These are phyloP conservation scores for Hydractinia symbiolongicarpus DNA, from an alignment of 30 jellyfish, hydroid and myxozoan genomes.

Conservation along the genomic window DNA sequence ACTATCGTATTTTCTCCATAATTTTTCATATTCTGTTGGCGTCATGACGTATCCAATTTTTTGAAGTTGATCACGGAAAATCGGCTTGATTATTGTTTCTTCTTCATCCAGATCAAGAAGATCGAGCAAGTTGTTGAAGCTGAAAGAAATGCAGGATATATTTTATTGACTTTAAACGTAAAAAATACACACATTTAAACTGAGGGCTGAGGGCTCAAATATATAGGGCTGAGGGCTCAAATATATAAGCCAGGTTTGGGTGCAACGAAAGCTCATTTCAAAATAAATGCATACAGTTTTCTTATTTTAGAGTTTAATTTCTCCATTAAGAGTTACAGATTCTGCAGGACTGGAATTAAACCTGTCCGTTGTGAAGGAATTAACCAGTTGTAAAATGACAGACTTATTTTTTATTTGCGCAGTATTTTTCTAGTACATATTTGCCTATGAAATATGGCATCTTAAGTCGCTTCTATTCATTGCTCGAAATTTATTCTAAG, in stretches of 20 bases:
- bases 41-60: slow-evolving; percentile 48
- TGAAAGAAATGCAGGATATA: background rate
- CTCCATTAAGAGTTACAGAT: too few relatives aligned
- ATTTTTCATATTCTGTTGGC: slow-evolving; percentile 61
- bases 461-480: too few relatives aligned
- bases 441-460: too few relatives aligned
- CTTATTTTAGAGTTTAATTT: too few relatives aligned
- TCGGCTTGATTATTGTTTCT: slow-evolving; percentile 49
- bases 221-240: background rate
- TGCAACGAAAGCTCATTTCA: too few relatives aligned
- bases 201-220: background rate
- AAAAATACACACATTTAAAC: background rate
- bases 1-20: slow-evolving; percentile 57
- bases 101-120: slow-evolving; percentile 59
- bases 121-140: slow-evolving; percentile 51
- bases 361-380: too few relatives aligned
- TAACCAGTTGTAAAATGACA: too few relatives aligned
- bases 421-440: too few relatives aligned
- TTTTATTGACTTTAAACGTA: background rate
- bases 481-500: too few relatives aligned
- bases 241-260: background rate
- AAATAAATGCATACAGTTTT: too few relatives aligned
- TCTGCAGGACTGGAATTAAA: too few relatives aligned
- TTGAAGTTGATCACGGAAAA: slow-evolving; percentile 47
- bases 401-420: too few relatives aligned